Conservation (phyloP, 2,797 vertebrate species). For the Mormyrus hasselquistii region DNA sequence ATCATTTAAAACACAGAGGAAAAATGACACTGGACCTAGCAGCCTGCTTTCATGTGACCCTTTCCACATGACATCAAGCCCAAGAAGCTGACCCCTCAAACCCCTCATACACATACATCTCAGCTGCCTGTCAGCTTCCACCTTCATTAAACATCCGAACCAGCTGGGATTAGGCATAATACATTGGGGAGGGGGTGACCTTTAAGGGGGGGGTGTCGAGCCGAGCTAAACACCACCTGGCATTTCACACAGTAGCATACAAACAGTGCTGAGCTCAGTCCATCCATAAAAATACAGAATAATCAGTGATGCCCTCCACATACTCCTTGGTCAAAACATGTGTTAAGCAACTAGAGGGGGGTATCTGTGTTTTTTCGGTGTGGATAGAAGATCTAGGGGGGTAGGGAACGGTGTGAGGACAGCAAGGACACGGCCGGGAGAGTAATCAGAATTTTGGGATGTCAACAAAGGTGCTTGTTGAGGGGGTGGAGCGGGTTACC, state of each 20-base stretch:
- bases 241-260: neutral
- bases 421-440: neutral
- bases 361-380: neutral
- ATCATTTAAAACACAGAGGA: slow-evolving; percentile 9
- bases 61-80: neutral
- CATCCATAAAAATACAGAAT: neutral
- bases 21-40: neutral
- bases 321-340: slow-evolving; percentile 26
- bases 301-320: slow-evolving; percentile 14
- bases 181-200: neutral
- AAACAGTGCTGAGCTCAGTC: neutral
- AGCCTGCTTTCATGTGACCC: neutral
- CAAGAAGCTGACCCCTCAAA: neutral
- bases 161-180: neutral
- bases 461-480: neutral
- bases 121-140: slow-evolving; percentile 8
- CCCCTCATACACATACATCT: neutral
- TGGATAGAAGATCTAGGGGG: neutral
- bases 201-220: neutral
- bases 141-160: neutral
- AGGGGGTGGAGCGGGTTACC: neutral
- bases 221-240: neutral
- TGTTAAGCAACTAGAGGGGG: neutral
- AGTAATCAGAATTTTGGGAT: neutral
- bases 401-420: neutral